phyloP scores from a whole-genome alignment of 1,140 invertebrate genomes.

The Prorops nasuta region DNA sequence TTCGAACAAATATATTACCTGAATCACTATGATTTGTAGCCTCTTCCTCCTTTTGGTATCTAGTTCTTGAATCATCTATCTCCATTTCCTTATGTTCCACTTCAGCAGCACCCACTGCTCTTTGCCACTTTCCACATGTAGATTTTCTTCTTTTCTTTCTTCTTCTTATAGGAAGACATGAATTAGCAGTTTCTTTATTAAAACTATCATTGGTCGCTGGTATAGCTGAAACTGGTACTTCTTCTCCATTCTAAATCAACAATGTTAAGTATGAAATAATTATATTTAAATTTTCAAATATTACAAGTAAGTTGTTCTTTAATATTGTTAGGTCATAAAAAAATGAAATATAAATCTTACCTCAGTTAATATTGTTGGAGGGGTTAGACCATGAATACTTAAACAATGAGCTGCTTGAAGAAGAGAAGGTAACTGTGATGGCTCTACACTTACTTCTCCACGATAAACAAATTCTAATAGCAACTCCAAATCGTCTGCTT shows the following conservation, averaged over 20 bases:
- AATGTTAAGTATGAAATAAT: conserved; percentile 10
- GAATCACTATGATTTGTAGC: conserved; percentile 29
- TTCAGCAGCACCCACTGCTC: conserved; percentile 24
- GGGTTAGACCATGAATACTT: conserved; percentile 63
- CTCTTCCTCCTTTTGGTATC: conserved; percentile 43
- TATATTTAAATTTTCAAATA: conserved; percentile 2
- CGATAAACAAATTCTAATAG: conserved; percentile 65
- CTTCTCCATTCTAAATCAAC: conserved; percentile 44
- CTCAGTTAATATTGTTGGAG: conserved; percentile 56
- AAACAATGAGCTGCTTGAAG: conserved; percentile 65
- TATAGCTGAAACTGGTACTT: conserved; percentile 45
- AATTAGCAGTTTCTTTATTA: conserved; percentile 36
- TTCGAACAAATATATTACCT: conserved; percentile 39
- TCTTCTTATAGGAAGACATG: conserved; percentile 38
- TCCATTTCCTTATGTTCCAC: conserved; percentile 30
- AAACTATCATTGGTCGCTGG: conserved; percentile 36
- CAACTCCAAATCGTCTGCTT: conserved; percentile 63
- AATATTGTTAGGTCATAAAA: too few species aligned
- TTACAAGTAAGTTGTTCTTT: background rate
- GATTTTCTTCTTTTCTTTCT: conserved; percentile 53
- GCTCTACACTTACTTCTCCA: conserved; percentile 65
- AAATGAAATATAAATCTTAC: conserved; percentile 32
- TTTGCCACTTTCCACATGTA: conserved; percentile 45
- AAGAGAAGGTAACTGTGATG: conserved; percentile 62
- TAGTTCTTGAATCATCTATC: conserved; percentile 33